These are phyloP conservation scores for Brachymystax lenok DNA, from an alignment of 2,797 vertebrate species.

Conservation along the genomic window DNA sequence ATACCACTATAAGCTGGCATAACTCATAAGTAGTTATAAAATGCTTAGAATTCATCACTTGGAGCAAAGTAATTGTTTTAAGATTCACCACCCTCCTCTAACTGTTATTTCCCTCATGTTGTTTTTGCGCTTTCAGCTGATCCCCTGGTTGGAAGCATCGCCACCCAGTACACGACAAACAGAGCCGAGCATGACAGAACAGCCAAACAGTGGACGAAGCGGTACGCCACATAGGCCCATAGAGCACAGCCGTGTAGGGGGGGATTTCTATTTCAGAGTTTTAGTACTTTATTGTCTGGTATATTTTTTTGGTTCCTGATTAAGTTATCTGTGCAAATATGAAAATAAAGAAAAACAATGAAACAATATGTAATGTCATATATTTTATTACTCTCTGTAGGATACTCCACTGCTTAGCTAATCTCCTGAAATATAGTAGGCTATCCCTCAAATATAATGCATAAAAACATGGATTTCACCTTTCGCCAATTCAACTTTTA, in stretches of 20 bases:
- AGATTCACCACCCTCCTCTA: background rate
- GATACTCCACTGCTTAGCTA: background rate
- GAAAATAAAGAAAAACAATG: conserved; percentile 73
- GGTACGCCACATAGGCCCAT: conserved; percentile 88
- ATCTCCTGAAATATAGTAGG: background rate
- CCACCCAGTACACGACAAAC: conserved; percentile 96
- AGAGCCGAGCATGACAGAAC: conserved; percentile 95
- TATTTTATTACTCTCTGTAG: background rate
- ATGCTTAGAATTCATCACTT: background rate
- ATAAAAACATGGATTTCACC: background rate
- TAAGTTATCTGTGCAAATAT: conserved; percentile 76
- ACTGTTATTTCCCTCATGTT: background rate
- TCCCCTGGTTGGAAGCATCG: conserved; percentile 94
- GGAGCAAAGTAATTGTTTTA: background rate
- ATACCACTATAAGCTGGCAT: background rate
- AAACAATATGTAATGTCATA: conserved; percentile 38
- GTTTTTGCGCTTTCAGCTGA: conserved; percentile 77
- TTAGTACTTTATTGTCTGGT: conserved; percentile 79
- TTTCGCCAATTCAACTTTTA: background rate
- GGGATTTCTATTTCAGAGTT: conserved; percentile 76
- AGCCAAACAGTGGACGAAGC: conserved; percentile 96
- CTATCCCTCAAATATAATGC: too few relatives aligned
- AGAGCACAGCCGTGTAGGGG: conserved; percentile 27
- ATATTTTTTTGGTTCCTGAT: conserved; percentile 75
- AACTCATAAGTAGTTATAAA: background rate